These are phyloP conservation scores for Pristionchus pacificus DNA, from an alignment of 1,140 invertebrate species.

Conservation along the genomic window DNA sequence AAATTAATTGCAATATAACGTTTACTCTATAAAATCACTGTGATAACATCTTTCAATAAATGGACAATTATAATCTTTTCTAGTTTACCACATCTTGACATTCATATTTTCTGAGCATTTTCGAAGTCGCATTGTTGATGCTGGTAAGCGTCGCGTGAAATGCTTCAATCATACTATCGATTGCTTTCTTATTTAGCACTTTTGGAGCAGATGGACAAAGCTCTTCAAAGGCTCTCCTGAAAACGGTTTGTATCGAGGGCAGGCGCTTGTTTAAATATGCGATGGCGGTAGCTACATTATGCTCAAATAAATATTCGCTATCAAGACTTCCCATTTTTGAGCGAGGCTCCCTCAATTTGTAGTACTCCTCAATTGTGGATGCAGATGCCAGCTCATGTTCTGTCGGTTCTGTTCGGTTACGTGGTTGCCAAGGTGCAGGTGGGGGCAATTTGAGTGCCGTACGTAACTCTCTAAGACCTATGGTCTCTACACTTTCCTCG, in stretches of 20 bases:
- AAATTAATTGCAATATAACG: slow-evolving; percentile 4
- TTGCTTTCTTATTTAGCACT: slow-evolving; percentile 13
- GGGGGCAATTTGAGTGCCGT: slow-evolving; percentile 3
- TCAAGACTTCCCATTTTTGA: slow-evolving; percentile 13
- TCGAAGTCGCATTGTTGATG: neutral
- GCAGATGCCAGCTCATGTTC: slow-evolving; percentile 15
- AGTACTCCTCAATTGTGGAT: slow-evolving; percentile 14
- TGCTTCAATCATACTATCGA: slow-evolving; percentile 7
- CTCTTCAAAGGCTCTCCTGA: slow-evolving; percentile 10
- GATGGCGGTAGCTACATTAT: slow-evolving; percentile 7
- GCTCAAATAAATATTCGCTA: slow-evolving; percentile 5
- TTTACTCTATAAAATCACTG: neutral
- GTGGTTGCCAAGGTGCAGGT: slow-evolving; percentile 4
- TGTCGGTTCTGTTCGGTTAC: neutral
- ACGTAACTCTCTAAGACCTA: slow-evolving; percentile 13
- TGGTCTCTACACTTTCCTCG: neutral
- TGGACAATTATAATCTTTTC: too few relatives aligned
- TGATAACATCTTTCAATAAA: neutral
- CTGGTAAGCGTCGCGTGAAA: neutral
- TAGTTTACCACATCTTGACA: slow-evolving; percentile 1
- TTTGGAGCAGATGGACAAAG: slow-evolving; percentile 2
- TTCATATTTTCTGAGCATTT: neutral
- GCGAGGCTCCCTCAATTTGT: slow-evolving; percentile 12
- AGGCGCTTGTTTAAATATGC: slow-evolving; percentile 13
- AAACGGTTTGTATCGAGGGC: slow-evolving; percentile 2